Evolutionary conservation across 2,888 invertebrate species (phyloP), one percentile per base, ranked within the genome.

Genomic region (Drosophila macrospina): DNA sequence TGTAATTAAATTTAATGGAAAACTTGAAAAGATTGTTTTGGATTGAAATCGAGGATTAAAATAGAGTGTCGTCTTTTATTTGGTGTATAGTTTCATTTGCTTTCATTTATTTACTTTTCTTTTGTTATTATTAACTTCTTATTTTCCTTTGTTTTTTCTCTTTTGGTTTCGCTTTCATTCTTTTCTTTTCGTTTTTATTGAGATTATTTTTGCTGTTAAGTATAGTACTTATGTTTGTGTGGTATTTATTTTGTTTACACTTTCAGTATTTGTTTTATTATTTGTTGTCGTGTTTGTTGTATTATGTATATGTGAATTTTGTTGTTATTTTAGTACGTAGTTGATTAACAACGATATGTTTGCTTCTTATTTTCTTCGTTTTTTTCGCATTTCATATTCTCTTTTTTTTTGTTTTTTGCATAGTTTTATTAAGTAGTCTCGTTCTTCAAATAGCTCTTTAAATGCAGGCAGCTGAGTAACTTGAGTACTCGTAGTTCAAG

Each of bases 21-120:
- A 89, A 89, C 89, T 83, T 89, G 74, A 87, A 89, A 81, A 76
- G 81, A 89, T 90, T 89, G 89, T 89, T 69, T 88, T 76, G 65
- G 70, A 68, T 78, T 79, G 45, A 67, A 78, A 69, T 79, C 68
- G 66, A 79, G 73, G 54, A 74, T 56, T 63, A 59, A 85, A 66
- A 73, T 68, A 69, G 56, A 65, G 64, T 62, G 45, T 64, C 34
- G 54, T 42, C 41, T 54, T 54, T 32, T 47, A n/a, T 10, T 48
- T 39, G 15, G 26, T 55, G 24, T 39, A 15, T 7, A 15, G 52
- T 52, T 52, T n/a, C 39, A 7, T 28, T 20, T 20, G 3, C 1
- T 20, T 42, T 56, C 28, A 13, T 16, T 44, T 30, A 8, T 28
- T 39, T 39, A 44, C 24, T 13, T 39, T 55, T 13, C 16, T 11